Conservation (phyloP, 2,888 invertebrate genomes). For the Blera fallax region DNA sequence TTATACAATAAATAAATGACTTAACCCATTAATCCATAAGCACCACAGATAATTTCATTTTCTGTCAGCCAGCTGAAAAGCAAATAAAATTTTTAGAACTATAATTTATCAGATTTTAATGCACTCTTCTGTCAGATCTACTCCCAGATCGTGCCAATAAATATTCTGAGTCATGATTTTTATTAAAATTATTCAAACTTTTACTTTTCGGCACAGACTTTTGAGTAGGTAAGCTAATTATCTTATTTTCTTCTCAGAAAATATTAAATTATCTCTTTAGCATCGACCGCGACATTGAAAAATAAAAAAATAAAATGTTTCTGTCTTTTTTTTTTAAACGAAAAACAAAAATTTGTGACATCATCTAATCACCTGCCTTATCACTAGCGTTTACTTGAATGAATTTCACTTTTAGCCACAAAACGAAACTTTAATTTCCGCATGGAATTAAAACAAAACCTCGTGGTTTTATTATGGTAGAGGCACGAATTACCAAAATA, state of each 20-base stretch:
- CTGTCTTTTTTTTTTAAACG: too few species aligned
- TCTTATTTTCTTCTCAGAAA: neutral
- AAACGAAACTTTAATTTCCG: neutral
- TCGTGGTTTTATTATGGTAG: too few species aligned
- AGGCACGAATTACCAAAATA: neutral
- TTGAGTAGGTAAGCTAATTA: neutral
- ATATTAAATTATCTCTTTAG: neutral
- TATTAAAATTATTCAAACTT: neutral
- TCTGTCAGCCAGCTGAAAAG: neutral
- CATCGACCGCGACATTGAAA: neutral
- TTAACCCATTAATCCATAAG: conserved; percentile 25
- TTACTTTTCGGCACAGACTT: neutral
- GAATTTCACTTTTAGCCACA: neutral
- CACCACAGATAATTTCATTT: neutral
- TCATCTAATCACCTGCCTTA: conserved; percentile 20
- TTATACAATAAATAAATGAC: neutral
- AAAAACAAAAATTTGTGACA: neutral
- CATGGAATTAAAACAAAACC: neutral
- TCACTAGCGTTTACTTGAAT: neutral
- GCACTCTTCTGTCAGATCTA: neutral
- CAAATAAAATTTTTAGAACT: neutral
- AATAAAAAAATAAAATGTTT: neutral
- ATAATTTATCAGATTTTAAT: neutral
- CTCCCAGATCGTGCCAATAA: neutral
- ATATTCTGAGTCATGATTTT: neutral